phyloP scores from a whole-genome alignment of 2,888 invertebrate species.

The Flexamia atlantica region DNA sequence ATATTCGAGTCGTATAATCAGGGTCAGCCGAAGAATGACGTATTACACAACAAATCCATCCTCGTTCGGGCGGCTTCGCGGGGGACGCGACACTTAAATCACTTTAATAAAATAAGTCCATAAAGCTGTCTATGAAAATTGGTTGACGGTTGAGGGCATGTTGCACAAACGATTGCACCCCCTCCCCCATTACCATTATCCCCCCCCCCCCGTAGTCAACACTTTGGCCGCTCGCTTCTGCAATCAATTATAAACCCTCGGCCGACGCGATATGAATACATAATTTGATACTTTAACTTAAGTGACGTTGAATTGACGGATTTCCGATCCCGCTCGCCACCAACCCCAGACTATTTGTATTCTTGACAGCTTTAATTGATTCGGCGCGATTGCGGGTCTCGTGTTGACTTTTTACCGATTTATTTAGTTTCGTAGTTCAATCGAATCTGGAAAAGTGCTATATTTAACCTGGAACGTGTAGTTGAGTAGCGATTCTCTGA shows the following conservation, averaged over 20 bases:
- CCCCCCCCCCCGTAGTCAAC: conserved; percentile 3
- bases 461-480: too few relatives aligned
- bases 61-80: not conserved
- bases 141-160: conserved; percentile 26
- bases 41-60: not conserved
- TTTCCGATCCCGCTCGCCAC: not conserved
- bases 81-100: not conserved
- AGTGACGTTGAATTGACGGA: conserved; percentile 41
- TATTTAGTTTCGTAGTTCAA: too few relatives aligned
- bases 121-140: conserved; percentile 42
- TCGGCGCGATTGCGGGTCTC: not conserved
- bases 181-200: not conserved
- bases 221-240: conserved; percentile 9
- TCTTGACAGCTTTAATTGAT: conserved; percentile 8
- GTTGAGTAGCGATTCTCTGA: too few relatives aligned
- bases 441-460: too few relatives aligned
- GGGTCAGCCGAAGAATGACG: not conserved
- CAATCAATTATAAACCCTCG: conserved; percentile 34
- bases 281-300: conserved; percentile 23
- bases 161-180: conserved; percentile 29
- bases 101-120: conserved; percentile 40
- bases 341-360: conserved; percentile 3
- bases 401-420: too few relatives aligned
- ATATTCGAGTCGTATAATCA: too few relatives aligned
- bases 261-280: conserved; percentile 11